phyloP scores from a whole-genome alignment of 2,797 vertebrate species.

The Mus spretus region DNA sequence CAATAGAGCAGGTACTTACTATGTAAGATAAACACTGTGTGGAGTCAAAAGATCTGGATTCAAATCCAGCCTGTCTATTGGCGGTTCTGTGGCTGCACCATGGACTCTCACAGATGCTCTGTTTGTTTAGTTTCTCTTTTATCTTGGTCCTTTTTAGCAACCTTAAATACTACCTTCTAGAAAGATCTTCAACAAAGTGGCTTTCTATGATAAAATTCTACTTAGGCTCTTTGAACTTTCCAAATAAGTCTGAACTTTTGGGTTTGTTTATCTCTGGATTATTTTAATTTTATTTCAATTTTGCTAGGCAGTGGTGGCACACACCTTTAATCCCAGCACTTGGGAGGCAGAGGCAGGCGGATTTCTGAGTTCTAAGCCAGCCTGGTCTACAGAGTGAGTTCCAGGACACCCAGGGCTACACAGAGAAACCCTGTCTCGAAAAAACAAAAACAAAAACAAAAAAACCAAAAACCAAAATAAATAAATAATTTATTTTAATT shows the following conservation, averaged over 20 bases:
- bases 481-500: background rate
- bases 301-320: no score
- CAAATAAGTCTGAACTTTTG: background rate
- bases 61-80: background rate
- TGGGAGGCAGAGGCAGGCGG: no score
- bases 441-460: no score
- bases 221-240: background rate
- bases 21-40: background rate
- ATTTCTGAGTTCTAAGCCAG: no score
- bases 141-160: background rate
- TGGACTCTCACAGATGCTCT: background rate
- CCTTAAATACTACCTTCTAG: background rate
- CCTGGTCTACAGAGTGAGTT: no score
- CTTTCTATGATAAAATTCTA: background rate
- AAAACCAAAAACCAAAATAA: no score
- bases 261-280: background rate
- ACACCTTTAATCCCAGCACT: no score
- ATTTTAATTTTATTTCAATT: background rate
- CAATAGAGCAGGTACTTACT: background rate
- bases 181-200: conserved; percentile 26
- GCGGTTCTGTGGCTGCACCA: background rate
- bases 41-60: conserved; percentile 7
- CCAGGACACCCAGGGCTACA: no score
- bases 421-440: no score
- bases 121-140: background rate